Percentiles rank a stretch among this genome's conserved stretches.
Evolutionary conservation across 2,113 vertebrate species (phyloP).

Genomic region (Colius striatus): DNA sequence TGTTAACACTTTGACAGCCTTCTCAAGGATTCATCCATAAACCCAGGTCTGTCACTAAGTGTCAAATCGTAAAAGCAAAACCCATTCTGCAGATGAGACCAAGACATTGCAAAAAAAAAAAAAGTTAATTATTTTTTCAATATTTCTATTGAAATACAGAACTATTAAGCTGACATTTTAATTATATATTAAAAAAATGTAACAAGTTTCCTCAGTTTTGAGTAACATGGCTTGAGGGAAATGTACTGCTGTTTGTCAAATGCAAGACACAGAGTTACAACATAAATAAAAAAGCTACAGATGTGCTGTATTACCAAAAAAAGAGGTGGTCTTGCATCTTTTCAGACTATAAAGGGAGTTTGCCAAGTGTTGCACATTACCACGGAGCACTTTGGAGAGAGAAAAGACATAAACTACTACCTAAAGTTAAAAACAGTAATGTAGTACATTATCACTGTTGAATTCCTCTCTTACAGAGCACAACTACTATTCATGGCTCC

Average conservation of each 20-base stretch:
- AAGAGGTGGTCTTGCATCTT: background rate
- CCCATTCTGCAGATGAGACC: background rate
- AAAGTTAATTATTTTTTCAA: background rate
- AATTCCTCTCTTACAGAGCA: background rate
- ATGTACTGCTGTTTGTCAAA: background rate
- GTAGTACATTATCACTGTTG: background rate
- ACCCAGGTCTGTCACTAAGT: background rate
- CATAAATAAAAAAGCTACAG: background rate
- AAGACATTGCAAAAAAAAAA: background rate
- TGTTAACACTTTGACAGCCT: background rate
- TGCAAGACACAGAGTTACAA: background rate
- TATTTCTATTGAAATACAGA: background rate
- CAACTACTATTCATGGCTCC: background rate
- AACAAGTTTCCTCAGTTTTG: background rate
- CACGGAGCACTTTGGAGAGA: background rate
- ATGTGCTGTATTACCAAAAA: background rate
- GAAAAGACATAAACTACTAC: background rate
- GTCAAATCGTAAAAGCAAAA: background rate
- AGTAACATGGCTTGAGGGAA: background rate
- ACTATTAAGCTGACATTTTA: background rate
- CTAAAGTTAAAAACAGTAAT: background rate
- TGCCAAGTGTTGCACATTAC: background rate
- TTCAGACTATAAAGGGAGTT: background rate
- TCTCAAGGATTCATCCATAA: background rate
- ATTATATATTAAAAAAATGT: background rate